A percentile compares a stretch with the other conserved stretches of the same genome.
Conservation (phyloP, 2,113 vertebrate species). For the Plectropomus leopardus region DNA sequence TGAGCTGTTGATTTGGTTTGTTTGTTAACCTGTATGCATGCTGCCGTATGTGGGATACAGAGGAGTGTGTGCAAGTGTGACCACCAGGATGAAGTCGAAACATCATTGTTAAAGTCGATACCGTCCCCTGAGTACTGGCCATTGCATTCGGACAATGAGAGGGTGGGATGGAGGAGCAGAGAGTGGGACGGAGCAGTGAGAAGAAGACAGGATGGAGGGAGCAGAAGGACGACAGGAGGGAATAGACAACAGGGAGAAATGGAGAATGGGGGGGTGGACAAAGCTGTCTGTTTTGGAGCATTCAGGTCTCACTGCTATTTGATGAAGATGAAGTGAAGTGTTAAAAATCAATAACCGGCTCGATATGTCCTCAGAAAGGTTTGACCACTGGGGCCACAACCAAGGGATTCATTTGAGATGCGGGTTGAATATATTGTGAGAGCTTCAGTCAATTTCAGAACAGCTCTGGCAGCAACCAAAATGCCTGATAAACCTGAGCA, state of each 20-base stretch:
- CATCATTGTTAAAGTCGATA: conserved; percentile 53
- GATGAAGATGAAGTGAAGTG: conserved; percentile 84
- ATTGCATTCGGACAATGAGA: conserved; percentile 43
- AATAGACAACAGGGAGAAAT: not conserved
- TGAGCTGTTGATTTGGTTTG: conserved; percentile 32
- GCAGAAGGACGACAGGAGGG: conserved; percentile 15
- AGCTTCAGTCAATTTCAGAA: conserved; percentile 54
- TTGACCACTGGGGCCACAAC: conserved; percentile 61
- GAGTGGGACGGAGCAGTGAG: not conserved
- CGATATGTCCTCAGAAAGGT: conserved; percentile 71
- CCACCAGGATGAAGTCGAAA: conserved; percentile 52
- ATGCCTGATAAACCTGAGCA: conserved; percentile 49
- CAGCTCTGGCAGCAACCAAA: conserved; percentile 35
- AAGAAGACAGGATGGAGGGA: not conserved
- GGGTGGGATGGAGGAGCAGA: conserved; percentile 17
- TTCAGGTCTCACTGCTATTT: conserved; percentile 68
- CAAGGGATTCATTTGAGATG: conserved; percentile 54
- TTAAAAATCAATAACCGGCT: conserved; percentile 83
- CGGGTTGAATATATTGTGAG: conserved; percentile 58
- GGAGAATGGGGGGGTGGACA: conserved; percentile 22
- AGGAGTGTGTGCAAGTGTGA: conserved; percentile 5
- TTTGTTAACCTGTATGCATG: conserved; percentile 56
- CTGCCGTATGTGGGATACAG: conserved; percentile 27
- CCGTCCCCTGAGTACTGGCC: conserved; percentile 19
- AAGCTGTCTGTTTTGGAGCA: conserved; percentile 60